A percentile compares a stretch with the other conserved stretches of the same genome.
Evolutionary conservation across 2,888 invertebrate genomes (phyloP).

Genomic region (Nephrotoma flavescens): DNA sequence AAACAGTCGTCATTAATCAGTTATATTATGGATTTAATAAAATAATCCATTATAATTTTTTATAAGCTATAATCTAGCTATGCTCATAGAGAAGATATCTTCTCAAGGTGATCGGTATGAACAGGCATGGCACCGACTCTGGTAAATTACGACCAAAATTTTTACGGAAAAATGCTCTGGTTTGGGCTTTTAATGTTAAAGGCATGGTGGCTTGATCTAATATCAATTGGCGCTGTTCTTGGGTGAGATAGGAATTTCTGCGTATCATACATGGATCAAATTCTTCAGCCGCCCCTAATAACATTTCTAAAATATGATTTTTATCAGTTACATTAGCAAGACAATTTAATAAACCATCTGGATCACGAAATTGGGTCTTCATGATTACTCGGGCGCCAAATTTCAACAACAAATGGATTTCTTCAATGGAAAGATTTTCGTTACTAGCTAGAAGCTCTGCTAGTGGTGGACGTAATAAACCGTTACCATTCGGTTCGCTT

Average conservation of each 20-base stretch:
- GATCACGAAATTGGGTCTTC: conserved; percentile 72
- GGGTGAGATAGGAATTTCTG: conserved; percentile 48
- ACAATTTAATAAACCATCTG: conserved; percentile 67
- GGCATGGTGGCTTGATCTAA: conserved; percentile 52
- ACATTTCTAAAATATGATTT: conserved; percentile 44
- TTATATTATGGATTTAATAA: not conserved
- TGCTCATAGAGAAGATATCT: conserved; percentile 15
- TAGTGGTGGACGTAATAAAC: conserved; percentile 57
- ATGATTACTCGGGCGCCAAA: conserved; percentile 64
- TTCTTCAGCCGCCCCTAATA: conserved; percentile 59
- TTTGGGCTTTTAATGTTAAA: conserved; percentile 46
- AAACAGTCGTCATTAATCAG: conserved; percentile 1
- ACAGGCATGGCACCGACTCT: conserved; percentile 12
- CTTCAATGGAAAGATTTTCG: conserved; percentile 46
- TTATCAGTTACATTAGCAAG: conserved; percentile 46
- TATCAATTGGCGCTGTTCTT: conserved; percentile 47
- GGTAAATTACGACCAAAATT: conserved; percentile 12
- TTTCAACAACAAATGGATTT: conserved; percentile 53
- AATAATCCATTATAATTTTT: not conserved
- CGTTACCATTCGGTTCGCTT: conserved; percentile 50
- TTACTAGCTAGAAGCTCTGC: conserved; percentile 72
- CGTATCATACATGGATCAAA: conserved; percentile 70
- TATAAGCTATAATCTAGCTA: conserved; percentile 5
- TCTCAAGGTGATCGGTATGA: conserved; percentile 12
- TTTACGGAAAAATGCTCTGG: conserved; percentile 12